Conservation (phyloP, 2,113 vertebrate genomes). For the Cichladusa arquata region DNA sequence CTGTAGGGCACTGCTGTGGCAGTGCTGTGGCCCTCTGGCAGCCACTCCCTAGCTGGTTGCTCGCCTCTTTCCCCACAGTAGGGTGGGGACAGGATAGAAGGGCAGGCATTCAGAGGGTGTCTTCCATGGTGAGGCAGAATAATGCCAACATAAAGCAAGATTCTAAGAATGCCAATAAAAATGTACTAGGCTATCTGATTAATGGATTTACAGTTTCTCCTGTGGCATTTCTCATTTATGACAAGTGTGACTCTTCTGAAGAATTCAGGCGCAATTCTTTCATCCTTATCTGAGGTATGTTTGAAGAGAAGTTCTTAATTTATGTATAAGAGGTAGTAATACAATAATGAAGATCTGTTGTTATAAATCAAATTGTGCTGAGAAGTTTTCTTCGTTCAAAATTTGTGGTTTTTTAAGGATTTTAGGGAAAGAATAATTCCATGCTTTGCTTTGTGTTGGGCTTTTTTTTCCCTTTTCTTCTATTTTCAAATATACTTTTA, state of each 20-base stretch:
- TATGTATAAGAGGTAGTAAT: not conserved
- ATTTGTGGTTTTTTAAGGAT: not conserved
- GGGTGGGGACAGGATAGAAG: not conserved
- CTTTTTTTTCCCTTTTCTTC: not conserved
- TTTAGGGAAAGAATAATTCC: not conserved
- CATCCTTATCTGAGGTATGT: not conserved
- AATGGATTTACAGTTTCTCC: not conserved
- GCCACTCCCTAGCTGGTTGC: fast-evolving
- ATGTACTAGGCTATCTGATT: not conserved
- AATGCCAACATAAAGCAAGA: not conserved
- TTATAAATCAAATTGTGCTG: not conserved
- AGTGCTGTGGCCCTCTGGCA: fast-evolving
- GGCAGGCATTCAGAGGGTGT: not conserved
- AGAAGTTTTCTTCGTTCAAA: not conserved
- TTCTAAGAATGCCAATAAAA: not conserved
- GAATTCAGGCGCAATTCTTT: not conserved
- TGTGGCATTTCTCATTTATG: not conserved
- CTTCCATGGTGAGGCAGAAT: not conserved
- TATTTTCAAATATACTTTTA: not conserved
- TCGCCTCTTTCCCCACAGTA: fast-evolving
- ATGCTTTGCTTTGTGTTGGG: not conserved
- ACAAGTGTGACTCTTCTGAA: not conserved
- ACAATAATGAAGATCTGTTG: not conserved
- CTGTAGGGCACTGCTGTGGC: not conserved
- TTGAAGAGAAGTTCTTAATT: not conserved